A percentile compares a stretch with the other conserved stretches of the same genome.
Evolutionary conservation across 2,888 invertebrate genomes (phyloP).

Genomic region (Aphodius granarius): DNA sequence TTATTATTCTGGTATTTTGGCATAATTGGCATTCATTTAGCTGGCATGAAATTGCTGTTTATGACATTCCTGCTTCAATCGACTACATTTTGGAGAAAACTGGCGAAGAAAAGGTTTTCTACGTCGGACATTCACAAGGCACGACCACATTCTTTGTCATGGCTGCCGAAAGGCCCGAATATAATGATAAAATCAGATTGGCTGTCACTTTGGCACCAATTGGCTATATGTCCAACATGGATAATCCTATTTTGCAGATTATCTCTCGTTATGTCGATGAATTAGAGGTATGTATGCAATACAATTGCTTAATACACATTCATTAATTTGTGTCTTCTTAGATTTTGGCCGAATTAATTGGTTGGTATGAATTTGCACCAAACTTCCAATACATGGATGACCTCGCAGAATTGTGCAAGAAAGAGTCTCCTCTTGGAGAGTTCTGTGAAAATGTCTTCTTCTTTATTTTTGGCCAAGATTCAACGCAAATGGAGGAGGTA

Average conservation of each 20-base stretch:
- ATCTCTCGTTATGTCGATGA: conserved; percentile 8
- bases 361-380: conserved; percentile 18
- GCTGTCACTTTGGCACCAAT: conserved; percentile 68
- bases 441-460: conserved; percentile 3
- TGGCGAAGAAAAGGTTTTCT: conserved; percentile 64
- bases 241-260: conserved; percentile 16
- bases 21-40: conserved; percentile 6
- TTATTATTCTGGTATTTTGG: not conserved
- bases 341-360: conserved; percentile 45
- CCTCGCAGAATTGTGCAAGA: conserved; percentile 44
- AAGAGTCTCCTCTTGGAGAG: not conserved
- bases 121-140: conserved; percentile 81
- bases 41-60: conserved; percentile 79
- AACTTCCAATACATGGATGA: conserved; percentile 44
- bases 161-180: conserved; percentile 64
- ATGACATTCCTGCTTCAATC: conserved; percentile 79
- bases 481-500: not conserved
- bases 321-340: not conserved
- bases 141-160: conserved; percentile 69
- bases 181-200: conserved; percentile 65
- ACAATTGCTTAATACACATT: not conserved
- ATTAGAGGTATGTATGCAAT: conserved; percentile 3
- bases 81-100: conserved; percentile 66
- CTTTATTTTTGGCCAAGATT: conserved; percentile 3
- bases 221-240: conserved; percentile 19